Base-by-base conservation (phyloP, 1,140 invertebrate species). In the Papilio dardanus region DNA sequence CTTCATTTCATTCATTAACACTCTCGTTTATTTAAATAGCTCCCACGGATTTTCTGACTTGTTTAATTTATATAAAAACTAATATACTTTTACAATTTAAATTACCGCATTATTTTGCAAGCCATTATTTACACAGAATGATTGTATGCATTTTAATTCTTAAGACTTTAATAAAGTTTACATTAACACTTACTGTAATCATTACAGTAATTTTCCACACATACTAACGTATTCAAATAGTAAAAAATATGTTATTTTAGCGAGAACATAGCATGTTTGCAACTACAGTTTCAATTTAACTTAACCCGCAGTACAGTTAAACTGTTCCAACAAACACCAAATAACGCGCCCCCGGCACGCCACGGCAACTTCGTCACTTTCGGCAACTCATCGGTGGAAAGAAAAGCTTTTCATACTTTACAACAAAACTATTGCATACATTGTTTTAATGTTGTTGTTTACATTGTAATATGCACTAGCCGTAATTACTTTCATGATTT, bases 261-360 rank as follows among this genome's bases (percentile, higher is more conserved):
- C 31, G 67, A 69, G 37, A 69, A 69, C 19, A 40, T 73, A 31
- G 71, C 71, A 58, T 73, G 71, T 71, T 71, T 42, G 66, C 71
- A 62, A 78, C 79, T 78, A 82, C 74, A 73, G 81, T 86, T 89
- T 88, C 83, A 87, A 88, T 88, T 86, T 84, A 89, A 86, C 80
- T 86, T 87, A 81, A 79, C 79, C 84, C 77, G 77, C 76, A 75
- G 79, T 79, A 80, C 79, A 80, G 83, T 83, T 84, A 82, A 85
- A 83, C 78, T 74, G 79, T 85, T 86, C 83, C 76, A 81, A 80
- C 79, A 81, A 83, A 84, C 81, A 82, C 81, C 85, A 82, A 86
- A 85, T 89, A 86, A 88, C 85, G 81, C 73, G 82, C 76, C 78
- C 66, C 35, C 19, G 86, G 74, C 88, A 89, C 86, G 85, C 87